phyloP scores from a whole-genome alignment of 2,888 invertebrate species.

The Caenorhabditis doughertyi region DNA sequence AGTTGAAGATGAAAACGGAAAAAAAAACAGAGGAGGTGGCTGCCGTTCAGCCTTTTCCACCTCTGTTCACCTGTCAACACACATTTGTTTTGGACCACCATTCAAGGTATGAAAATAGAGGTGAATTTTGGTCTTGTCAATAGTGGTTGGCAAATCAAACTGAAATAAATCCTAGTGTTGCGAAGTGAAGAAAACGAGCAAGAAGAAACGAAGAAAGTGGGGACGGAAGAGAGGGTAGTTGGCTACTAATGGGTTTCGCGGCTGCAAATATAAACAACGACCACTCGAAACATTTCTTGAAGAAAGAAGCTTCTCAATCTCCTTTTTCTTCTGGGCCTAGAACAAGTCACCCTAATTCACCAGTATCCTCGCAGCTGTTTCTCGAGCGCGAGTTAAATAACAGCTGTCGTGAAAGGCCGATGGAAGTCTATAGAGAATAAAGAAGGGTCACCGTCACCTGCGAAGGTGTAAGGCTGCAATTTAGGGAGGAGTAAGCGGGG shows the following conservation, averaged over 20 bases:
- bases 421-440: slow-evolving; percentile 35
- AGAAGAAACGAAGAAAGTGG: slow-evolving; percentile 1
- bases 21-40: slow-evolving; percentile 18
- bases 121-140: neutral
- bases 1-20: slow-evolving; percentile 24
- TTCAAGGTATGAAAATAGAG: slow-evolving; percentile 40
- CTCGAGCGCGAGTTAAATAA: slow-evolving; percentile 38
- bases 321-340: slow-evolving; percentile 8
- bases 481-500: slow-evolving; percentile 12
- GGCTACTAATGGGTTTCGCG: slow-evolving; percentile 63
- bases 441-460: slow-evolving; percentile 52
- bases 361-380: slow-evolving; percentile 39
- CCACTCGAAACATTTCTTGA: slow-evolving; percentile 50
- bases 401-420: slow-evolving; percentile 52
- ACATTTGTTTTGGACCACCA: slow-evolving; percentile 49
- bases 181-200: slow-evolving; percentile 42
- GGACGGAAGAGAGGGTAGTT: slow-evolving; percentile 46
- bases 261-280: slow-evolving; percentile 60
- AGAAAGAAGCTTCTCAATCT: slow-evolving; percentile 23
- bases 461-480: slow-evolving; percentile 40
- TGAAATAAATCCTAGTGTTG: slow-evolving; percentile 45
- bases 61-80: slow-evolving; percentile 56
- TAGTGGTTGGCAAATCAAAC: slow-evolving; percentile 17
- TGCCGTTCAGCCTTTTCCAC: slow-evolving; percentile 18
- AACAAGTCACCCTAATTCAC: slow-evolving; percentile 19